A percentile compares a stretch with the other conserved stretches of the same genome.
phyloP scores from a whole-genome alignment of 2,113 vertebrate genomes.

The Charina bottae region DNA sequence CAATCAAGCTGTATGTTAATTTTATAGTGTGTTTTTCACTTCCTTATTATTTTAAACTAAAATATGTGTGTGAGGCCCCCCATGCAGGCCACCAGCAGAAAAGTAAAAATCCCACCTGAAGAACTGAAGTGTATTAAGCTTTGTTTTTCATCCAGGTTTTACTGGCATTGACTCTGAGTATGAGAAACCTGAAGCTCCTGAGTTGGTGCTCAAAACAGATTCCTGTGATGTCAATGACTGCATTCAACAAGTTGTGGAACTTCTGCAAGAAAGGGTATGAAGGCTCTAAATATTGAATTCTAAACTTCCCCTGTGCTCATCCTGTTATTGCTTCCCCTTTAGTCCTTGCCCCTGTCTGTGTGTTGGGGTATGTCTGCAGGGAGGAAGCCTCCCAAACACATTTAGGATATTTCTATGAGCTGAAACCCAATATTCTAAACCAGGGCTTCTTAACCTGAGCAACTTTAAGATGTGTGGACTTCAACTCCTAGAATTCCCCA shows the following conservation, averaged over 20 bases:
- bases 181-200: slow-evolving; percentile 95
- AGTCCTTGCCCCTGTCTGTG: background rate
- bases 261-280: slow-evolving; percentile 94
- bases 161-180: slow-evolving; percentile 98
- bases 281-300: background rate
- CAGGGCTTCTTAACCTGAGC: no score
- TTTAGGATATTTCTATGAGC: background rate
- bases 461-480: no score
- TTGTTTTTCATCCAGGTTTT: slow-evolving; percentile 80
- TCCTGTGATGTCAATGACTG: slow-evolving; percentile 94
- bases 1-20: background rate
- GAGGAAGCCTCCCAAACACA: background rate
- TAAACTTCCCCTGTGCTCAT: background rate
- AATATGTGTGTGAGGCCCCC: background rate
- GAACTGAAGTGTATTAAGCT: slow-evolving; percentile 14
- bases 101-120: background rate
- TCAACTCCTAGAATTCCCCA: no score
- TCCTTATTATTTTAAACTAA: background rate
- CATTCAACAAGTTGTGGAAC: slow-evolving; percentile 93
- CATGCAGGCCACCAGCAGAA: background rate
- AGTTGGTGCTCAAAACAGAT: slow-evolving; percentile 96
- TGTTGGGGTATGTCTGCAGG: background rate
- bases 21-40: background rate
- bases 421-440: background rate
- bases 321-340: background rate